Evolutionary conservation across 1,140 invertebrate genomes (phyloP), one percentile per base, ranked within the genome.

Genomic region (Belonocnema kinseyi): DNA sequence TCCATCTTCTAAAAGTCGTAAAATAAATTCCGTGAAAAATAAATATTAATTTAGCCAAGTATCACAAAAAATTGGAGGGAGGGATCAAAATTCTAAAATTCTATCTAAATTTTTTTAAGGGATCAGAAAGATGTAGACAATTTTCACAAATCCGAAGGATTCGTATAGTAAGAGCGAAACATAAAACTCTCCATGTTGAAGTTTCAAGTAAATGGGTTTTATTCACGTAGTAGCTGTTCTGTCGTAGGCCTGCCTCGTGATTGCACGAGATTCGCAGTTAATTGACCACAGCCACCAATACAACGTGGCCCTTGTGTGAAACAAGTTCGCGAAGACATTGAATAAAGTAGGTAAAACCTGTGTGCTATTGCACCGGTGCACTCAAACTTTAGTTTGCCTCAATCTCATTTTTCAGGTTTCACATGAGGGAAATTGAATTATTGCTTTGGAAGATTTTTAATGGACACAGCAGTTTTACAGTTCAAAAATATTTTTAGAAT

Each of bases 231-330:
- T 26, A 50, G 52, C 52, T 61, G 52, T 58, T 81, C 78, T 75
- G 61, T 56, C 74, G 75, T 77, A 80, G 72, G 77, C 66, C 66
- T 58, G 77, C 66, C 66, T 58, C 72, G 14, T 79, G 85, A 87
- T 87, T 80, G 83, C 54, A 74, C 79, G 75, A 83, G 88, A 88
- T 88, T 83, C 79, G 84, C 82, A 81, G 79, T 81, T 87, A 88
- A 88, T 88, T 88, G 86, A 83, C 86, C 85, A 85, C 86, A 84
- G 82, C 84, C 80, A 85, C 81, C 58, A 85, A 82, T 78, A 88
- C 86, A 88, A 88, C 79, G 86, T 58, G 66, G 74, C 79, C 85
- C 80, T 88, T 88, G 86, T 88, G 58, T 70, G 33, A 82, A 83
- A 82, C 72, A 81, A 85, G 79, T 85, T 81, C 84, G 56, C 19